Conservation (phyloP, 2,888 invertebrate species). For the Eurois occulta region DNA sequence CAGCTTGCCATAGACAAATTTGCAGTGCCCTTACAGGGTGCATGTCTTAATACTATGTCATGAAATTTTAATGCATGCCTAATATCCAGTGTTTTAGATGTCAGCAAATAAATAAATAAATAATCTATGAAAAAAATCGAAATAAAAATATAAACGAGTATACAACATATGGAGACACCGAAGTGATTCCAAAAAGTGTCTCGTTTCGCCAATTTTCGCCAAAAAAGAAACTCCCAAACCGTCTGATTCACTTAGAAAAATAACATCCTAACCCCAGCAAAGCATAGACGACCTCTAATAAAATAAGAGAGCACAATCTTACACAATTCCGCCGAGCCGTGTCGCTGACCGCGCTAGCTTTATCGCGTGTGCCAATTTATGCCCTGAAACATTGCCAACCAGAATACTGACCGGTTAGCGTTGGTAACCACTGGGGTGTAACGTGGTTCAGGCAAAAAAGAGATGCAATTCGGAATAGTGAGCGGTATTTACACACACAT, state of each 20-base stretch:
- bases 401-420: slow-evolving; percentile 39
- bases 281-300: slow-evolving; percentile 37
- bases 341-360: slow-evolving; percentile 54
- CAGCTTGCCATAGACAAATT: not conserved
- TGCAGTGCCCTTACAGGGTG: too few relatives aligned
- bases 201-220: not conserved
- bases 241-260: slow-evolving; percentile 26
- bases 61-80: too few relatives aligned
- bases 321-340: slow-evolving; percentile 31
- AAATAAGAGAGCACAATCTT: slow-evolving; percentile 55
- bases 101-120: not conserved
- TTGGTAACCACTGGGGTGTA: slow-evolving; percentile 16
- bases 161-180: not conserved
- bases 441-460: not conserved
- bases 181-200: not conserved
- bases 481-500: not conserved
- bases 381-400: slow-evolving; percentile 56
- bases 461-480: not conserved
- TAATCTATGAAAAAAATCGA: not conserved
- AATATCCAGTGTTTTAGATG: too few relatives aligned
- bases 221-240: not conserved
- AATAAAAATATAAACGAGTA: not conserved
- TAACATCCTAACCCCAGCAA: slow-evolving; percentile 9
- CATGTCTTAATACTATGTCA: too few relatives aligned
- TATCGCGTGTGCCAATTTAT: slow-evolving; percentile 62